Evolutionary conservation across 2,113 vertebrate species (phyloP).

Genomic region (Rousettus leschenaultii): DNA sequence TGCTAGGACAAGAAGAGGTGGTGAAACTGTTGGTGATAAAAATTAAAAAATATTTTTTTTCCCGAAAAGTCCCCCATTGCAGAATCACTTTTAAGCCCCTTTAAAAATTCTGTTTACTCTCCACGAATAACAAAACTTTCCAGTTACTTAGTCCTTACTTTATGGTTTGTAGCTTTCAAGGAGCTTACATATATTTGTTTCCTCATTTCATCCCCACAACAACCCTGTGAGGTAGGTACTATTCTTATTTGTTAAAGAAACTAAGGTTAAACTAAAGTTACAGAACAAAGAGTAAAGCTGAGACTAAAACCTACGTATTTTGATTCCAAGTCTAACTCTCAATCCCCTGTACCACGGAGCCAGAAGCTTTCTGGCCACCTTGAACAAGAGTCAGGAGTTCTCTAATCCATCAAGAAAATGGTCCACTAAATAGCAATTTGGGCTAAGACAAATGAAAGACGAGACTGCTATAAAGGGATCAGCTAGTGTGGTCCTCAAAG

Average conservation of each 20-base stretch:
- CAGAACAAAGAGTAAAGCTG: conserved; percentile 7
- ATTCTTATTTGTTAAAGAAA: conserved; percentile 32
- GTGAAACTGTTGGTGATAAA: not conserved
- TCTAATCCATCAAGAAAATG: conserved; percentile 42
- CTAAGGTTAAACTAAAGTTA: conserved; percentile 8
- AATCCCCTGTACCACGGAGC: not conserved
- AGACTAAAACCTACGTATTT: conserved; percentile 23
- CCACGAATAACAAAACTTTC: conserved; percentile 7
- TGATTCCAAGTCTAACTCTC: conserved; percentile 19
- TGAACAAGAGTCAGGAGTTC: conserved; percentile 25
- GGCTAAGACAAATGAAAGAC: conserved; percentile 48
- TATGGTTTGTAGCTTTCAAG: conserved; percentile 3
- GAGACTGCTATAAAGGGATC: conserved; percentile 10
- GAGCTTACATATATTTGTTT: not conserved
- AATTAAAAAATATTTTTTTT: not conserved
- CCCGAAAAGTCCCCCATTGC: not conserved
- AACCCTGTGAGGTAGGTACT: conserved; percentile 65
- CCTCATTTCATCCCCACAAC: conserved; percentile 55
- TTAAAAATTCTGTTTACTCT: conserved; percentile 9
- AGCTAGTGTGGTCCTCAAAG: not conserved
- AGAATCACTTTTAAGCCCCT: conserved; percentile 7
- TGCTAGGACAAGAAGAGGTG: not conserved
- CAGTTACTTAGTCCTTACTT: not conserved
- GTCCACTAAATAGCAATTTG: not conserved
- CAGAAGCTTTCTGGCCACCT: not conserved